Conservation (phyloP, 2,797 vertebrate genomes). For the Psittacula echo region DNA sequence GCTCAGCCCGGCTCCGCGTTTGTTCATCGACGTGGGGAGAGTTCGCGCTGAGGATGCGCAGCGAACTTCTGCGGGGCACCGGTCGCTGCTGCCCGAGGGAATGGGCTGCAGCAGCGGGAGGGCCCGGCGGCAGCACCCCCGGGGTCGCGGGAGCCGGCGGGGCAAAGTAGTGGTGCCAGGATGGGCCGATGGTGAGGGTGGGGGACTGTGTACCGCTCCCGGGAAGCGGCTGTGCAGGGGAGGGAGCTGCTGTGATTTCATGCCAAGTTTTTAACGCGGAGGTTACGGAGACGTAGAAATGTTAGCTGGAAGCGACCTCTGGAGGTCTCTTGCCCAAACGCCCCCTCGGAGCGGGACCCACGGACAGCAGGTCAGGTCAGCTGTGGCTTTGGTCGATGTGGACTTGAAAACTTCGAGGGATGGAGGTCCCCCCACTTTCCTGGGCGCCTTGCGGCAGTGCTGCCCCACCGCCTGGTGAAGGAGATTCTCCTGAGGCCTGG, state of each 20-base stretch:
- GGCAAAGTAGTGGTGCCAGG: not conserved
- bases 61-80: not conserved
- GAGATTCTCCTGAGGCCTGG: not conserved
- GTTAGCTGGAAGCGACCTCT: slow-evolving; percentile 65
- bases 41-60: not conserved
- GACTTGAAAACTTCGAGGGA: not conserved
- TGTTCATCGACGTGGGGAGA: not conserved
- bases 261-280: not conserved
- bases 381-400: not conserved
- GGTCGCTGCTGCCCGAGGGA: not conserved
- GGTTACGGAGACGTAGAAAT: not conserved
- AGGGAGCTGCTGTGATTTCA: not conserved
- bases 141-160: not conserved
- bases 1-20: too few species aligned
- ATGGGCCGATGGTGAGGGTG: not conserved
- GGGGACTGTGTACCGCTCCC: not conserved
- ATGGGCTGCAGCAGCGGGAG: not conserved
- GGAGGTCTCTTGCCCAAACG: slow-evolving; percentile 49
- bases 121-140: not conserved
- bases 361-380: not conserved
- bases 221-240: not conserved
- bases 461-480: not conserved
- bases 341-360: slow-evolving; percentile 6
- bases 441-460: not conserved
- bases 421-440: too few species aligned